Base-by-base conservation (phyloP, 2,888 invertebrate genomes). In the Hirtodrosophila confusa region DNA sequence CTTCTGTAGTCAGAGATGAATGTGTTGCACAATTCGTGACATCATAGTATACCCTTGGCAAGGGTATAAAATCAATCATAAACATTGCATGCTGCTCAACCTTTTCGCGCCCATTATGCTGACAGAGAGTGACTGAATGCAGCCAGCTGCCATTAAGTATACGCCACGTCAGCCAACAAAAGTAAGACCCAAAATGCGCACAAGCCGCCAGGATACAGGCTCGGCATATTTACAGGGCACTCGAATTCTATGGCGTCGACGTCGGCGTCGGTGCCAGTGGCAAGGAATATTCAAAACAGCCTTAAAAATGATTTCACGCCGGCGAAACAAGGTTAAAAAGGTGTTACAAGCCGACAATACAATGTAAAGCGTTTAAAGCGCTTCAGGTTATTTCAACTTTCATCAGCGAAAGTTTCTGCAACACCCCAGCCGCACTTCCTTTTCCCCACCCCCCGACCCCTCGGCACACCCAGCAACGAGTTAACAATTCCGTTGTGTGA, bases 321-420 rank as follows among this genome's bases (percentile, higher is more conserved):
- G 69, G 64, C 66, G 48, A 85, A 85, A 85, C 74, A 74, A 82
- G 82, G 85, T 82, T 85, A 78, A 67, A 75, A 80, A 83, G 84
- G 80, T 80, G 83, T 83, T 80, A 67, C 66, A 63, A 61, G 53
- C 51, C 41, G 5, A 47, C 47, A 12, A 31, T 44, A 47, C 47
- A 12, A 31, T 44, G 51, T 45, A 47, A 41, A 73, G 60, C 70
- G 50, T 62, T 82, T 78, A 62, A 80, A 70, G 64, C 63, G 78
- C 82, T 60, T 50, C 35, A 41, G 73, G 71, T 24, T 71, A 47
- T 67, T 80, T 65, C 49, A 56, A 67, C 71, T 50, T 72, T 80
- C 64, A 75, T 58, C 66, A 48, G 60, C 48, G 33, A 65, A 70
- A 78, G 61, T 62, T 76, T 55, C 10, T 56, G 55, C 36, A n/a